These are phyloP conservation scores for Anser cygnoides DNA, from an alignment of 2,113 vertebrate genomes.

Conservation along the genomic window DNA sequence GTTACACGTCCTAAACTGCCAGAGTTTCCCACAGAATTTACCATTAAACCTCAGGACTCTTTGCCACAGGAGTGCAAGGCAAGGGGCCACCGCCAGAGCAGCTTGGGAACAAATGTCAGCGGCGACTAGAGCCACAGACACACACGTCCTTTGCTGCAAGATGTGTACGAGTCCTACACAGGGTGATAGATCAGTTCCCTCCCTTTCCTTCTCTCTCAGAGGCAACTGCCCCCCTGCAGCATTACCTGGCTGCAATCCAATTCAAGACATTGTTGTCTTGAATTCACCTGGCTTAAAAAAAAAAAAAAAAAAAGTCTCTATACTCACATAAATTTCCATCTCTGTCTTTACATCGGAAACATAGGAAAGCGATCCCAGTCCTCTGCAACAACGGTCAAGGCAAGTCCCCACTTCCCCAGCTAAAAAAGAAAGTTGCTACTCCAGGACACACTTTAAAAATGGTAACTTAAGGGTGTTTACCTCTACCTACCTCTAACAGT, in stretches of 20 bases:
- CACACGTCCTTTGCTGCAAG: background rate
- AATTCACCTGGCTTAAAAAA: background rate
- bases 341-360: background rate
- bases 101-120: background rate
- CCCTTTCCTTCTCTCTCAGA: background rate
- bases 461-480: background rate
- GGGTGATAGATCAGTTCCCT: background rate
- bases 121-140: fast-evolving
- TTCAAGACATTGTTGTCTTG: too few species aligned
- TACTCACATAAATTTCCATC: background rate
- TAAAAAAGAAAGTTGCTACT: background rate
- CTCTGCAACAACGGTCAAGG: background rate
- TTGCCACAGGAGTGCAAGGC: background rate
- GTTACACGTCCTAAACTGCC: background rate
- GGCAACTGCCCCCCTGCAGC: background rate
- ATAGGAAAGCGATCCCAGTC: background rate
- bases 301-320: background rate
- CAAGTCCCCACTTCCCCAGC: background rate
- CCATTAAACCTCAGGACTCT: background rate
- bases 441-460: background rate
- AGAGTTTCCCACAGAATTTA: background rate
- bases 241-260: background rate
- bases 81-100: background rate
- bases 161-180: fast-evolving
- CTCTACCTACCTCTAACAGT: background rate